phyloP scores from a whole-genome alignment of 2,113 vertebrate genomes.

The Willisornis vidua region DNA sequence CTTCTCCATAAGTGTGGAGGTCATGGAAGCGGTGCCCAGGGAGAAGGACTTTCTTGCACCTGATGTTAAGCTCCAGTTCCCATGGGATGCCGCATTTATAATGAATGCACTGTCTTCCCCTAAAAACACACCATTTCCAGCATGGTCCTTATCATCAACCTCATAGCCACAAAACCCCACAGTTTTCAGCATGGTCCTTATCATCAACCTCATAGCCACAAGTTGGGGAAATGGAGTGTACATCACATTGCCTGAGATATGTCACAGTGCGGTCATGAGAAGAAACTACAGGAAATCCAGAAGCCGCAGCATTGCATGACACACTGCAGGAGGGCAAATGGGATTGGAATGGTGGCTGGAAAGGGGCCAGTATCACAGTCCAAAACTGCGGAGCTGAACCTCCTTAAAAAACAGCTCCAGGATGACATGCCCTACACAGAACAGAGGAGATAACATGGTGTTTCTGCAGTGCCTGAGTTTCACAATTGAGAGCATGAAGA shows the following conservation, averaged over 20 bases:
- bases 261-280: background rate
- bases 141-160: background rate
- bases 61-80: background rate
- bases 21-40: background rate
- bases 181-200: background rate
- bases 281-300: background rate
- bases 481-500: background rate
- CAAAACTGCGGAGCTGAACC: background rate
- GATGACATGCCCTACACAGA: background rate
- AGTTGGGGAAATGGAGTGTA: background rate
- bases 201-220: background rate
- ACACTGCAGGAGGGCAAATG: background rate
- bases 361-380: background rate
- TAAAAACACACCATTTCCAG: background rate
- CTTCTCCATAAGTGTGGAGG: background rate
- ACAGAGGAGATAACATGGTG: background rate
- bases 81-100: background rate
- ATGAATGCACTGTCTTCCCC: background rate
- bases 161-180: background rate
- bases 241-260: background rate
- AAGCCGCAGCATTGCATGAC: background rate
- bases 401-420: background rate
- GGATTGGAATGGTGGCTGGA: background rate
- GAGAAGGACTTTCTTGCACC: background rate
- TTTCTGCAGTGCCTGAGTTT: background rate